These are phyloP conservation scores for Cabera pusaria DNA, from an alignment of 2,888 invertebrate genomes.

Conservation along the genomic window DNA sequence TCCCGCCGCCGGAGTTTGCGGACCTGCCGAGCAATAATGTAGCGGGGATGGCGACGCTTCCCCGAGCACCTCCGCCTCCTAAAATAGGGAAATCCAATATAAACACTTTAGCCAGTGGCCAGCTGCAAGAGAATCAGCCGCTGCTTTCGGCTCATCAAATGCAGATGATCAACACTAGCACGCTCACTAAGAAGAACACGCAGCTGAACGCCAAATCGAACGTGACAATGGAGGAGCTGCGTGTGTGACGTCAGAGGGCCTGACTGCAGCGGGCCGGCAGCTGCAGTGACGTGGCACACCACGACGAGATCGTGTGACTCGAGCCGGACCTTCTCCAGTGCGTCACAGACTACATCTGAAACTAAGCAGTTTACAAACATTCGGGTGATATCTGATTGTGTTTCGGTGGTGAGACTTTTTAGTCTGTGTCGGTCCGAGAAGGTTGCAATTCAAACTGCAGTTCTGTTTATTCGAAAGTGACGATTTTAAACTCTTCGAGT, in stretches of 20 bases:
- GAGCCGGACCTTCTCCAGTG: conserved; percentile 80
- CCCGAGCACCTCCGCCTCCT: conserved; percentile 90
- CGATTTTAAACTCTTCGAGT: conserved; percentile 8
- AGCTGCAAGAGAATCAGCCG: conserved; percentile 86
- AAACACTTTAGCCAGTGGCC: conserved; percentile 83
- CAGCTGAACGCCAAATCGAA: conserved; percentile 85
- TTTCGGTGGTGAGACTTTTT: conserved; percentile 22
- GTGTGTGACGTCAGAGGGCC: conserved; percentile 90
- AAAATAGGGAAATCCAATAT: conserved; percentile 86
- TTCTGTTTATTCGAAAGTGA: conserved; percentile 25
- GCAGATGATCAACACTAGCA: conserved; percentile 90
- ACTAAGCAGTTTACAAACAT: conserved; percentile 8
- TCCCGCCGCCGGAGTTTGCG: conserved; percentile 93
- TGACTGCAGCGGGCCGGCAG: conserved; percentile 82
- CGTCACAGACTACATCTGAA: conserved; percentile 67
- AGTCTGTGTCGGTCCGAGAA: conserved; percentile 17
- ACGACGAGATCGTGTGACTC: conserved; percentile 81
- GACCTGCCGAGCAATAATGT: conserved; percentile 89
- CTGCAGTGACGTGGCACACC: conserved; percentile 77
- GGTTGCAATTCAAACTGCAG: conserved; percentile 28
- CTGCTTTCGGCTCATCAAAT: conserved; percentile 89
- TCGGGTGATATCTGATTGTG: conserved; percentile 17
- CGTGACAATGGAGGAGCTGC: conserved; percentile 90
- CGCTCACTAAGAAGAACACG: conserved; percentile 90
- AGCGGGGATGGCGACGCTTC: conserved; percentile 82